Evolutionary conservation across 2,888 invertebrate species (phyloP).

Genomic region (Trichogramma dendrolimi): DNA sequence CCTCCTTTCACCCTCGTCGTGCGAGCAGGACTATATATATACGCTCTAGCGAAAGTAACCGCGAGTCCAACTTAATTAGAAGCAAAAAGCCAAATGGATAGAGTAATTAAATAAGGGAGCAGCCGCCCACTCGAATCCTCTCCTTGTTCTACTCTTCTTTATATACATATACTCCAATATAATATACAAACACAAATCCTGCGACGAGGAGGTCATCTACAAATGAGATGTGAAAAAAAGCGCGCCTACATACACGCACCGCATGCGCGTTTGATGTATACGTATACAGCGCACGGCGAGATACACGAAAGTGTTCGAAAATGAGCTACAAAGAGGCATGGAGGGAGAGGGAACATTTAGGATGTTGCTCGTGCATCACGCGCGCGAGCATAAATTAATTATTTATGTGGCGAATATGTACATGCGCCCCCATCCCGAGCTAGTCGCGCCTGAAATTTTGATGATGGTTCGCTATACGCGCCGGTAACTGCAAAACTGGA

Average conservation of each 20-base stretch:
- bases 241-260: neutral
- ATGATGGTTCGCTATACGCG: neutral
- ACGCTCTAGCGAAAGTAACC: constrained; percentile 13
- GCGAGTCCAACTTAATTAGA: constrained; percentile 28
- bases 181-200: too few species aligned
- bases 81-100: constrained; percentile 27
- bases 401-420: constrained; percentile 13
- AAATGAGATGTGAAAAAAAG: constrained; percentile 7
- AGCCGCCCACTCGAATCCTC: constrained; percentile 16
- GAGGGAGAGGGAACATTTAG: constrained; percentile 8
- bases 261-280: constrained; percentile 13
- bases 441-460: constrained; percentile 6
- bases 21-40: neutral
- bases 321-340: neutral
- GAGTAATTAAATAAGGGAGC: constrained; percentile 29
- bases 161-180: too few species aligned
- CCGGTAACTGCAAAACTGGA: neutral
- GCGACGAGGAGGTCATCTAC: too few species aligned
- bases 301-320: too few species aligned
- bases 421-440: neutral
- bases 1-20: neutral
- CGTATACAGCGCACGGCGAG: neutral
- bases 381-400: constrained; percentile 21
- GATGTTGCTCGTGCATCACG: constrained; percentile 9
- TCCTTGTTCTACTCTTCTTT: neutral